phyloP scores from a whole-genome alignment of 2,888 invertebrate species.

The Trissolcus japonicus region DNA sequence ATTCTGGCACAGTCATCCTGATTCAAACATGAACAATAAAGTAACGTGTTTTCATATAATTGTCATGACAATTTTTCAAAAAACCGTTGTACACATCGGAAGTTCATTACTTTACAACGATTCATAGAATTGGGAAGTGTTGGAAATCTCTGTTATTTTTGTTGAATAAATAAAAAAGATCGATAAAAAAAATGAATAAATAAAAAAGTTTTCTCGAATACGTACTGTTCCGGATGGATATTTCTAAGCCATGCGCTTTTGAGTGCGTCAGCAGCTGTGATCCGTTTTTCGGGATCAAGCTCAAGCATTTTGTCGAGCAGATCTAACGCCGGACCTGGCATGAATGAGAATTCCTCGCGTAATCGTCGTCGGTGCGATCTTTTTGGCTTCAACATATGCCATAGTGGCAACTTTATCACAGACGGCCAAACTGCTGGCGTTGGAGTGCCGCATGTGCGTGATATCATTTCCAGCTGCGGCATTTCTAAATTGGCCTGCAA shows the following conservation, averaged over 20 bases:
- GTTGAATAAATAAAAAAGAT: neutral
- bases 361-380: constrained; percentile 91
- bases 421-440: constrained; percentile 97
- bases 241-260: constrained; percentile 94
- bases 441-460: constrained; percentile 95
- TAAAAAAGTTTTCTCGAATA: constrained; percentile 62
- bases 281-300: constrained; percentile 94
- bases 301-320: constrained; percentile 97
- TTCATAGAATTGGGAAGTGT: too few species aligned
- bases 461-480: constrained; percentile 95
- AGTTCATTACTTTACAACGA: too few species aligned
- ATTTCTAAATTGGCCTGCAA: constrained; percentile 91
- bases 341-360: constrained; percentile 94
- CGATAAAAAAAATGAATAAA: neutral
- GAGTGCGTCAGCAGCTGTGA: constrained; percentile 95
- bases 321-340: constrained; percentile 92
- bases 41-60: neutral
- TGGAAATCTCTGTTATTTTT: too few species aligned
- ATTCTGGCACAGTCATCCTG: constrained; percentile 88
- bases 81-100: neutral
- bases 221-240: constrained; percentile 92
- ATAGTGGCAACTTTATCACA: constrained; percentile 94
- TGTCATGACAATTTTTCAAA: too few species aligned
- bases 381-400: constrained; percentile 93
- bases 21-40: constrained; percentile 32